Percentiles rank a stretch among this genome's conserved stretches.
Evolutionary conservation across 2,797 vertebrate species (phyloP).

Genomic region (Champsocephalus esox): DNA sequence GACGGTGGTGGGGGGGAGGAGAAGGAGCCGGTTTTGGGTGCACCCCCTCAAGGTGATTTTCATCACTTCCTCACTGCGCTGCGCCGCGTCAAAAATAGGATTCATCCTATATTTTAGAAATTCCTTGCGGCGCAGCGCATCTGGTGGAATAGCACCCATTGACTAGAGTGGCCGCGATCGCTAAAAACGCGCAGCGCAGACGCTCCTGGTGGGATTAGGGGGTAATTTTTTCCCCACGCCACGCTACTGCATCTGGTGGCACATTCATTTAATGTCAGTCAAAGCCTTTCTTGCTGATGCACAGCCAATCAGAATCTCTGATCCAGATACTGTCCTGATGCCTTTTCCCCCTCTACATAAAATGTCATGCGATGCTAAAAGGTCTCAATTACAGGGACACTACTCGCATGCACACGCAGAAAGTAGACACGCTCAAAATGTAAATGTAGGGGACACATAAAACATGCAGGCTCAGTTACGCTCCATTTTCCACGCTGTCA

Average conservation of each 20-base stretch:
- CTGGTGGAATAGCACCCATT: too few species aligned
- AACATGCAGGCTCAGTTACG: neutral
- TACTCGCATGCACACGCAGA: neutral
- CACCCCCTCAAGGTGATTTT: too few species aligned
- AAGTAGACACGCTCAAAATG: neutral
- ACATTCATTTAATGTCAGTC: conserved; percentile 44
- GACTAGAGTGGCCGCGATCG: too few species aligned
- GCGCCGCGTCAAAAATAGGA: too few species aligned
- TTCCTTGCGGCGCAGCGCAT: too few species aligned
- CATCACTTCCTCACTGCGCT: too few species aligned
- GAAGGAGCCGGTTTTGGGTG: too few species aligned
- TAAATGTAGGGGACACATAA: neutral
- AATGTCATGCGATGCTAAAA: conserved; percentile 52
- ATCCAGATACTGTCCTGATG: conserved; percentile 22
- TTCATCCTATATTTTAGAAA: too few species aligned
- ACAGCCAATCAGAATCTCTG: conserved; percentile 36
- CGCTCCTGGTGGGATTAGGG: too few species aligned
- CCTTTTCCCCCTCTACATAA: conserved; percentile 39
- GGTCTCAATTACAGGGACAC: conserved; percentile 51
- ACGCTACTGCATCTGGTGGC: conserved; percentile 43
- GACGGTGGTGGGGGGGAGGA: too few species aligned
- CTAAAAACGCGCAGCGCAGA: too few species aligned
- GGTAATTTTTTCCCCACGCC: too few species aligned
- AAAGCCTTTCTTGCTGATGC: neutral
- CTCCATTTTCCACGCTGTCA: neutral